A percentile compares a stretch with the other conserved stretches of the same genome.
These are phyloP conservation scores for Fragum sueziense DNA, from an alignment of 2,888 invertebrate species.

Conservation along the genomic window DNA sequence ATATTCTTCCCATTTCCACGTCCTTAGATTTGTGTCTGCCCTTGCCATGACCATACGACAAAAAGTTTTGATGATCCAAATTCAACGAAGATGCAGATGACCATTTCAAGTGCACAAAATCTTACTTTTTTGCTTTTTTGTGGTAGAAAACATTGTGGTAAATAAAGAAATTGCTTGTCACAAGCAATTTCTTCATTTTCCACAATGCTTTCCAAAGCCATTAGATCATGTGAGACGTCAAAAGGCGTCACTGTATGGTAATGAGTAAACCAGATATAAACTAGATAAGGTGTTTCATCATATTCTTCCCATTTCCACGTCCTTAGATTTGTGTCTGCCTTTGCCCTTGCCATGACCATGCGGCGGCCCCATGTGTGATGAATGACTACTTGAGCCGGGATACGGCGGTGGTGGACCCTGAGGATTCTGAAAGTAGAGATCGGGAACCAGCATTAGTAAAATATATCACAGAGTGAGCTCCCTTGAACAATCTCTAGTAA, in stretches of 20 bases:
- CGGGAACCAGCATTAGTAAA: slow-evolving; percentile 1
- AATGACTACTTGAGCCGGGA: slow-evolving; percentile 57
- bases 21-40: slow-evolving; percentile 47
- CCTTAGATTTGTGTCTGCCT: slow-evolving; percentile 46
- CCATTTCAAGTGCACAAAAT: neutral
- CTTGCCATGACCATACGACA: slow-evolving; percentile 57
- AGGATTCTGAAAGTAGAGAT: slow-evolving; percentile 52
- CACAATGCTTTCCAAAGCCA: neutral
- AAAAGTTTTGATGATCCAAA: too few relatives aligned
- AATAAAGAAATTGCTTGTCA: neutral
- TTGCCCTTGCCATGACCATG: slow-evolving; percentile 61
- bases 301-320: slow-evolving; percentile 55
- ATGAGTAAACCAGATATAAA: neutral
- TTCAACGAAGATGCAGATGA: too few relatives aligned
- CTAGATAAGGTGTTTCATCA: slow-evolving; percentile 14
- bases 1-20: slow-evolving; percentile 55
- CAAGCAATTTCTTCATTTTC: neutral
- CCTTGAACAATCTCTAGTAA: too few relatives aligned
- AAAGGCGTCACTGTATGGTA: neutral
- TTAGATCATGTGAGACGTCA: neutral
- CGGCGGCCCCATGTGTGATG: slow-evolving; percentile 52
- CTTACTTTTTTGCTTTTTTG: neutral
- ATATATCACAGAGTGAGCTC: too few relatives aligned
- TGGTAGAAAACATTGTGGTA: neutral
- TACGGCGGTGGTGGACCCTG: slow-evolving; percentile 65